A percentile compares a stretch with the other conserved stretches of the same genome.
phyloP scores from a whole-genome alignment of 2,797 vertebrate genomes.

The Rhinophrynus dorsalis region DNA sequence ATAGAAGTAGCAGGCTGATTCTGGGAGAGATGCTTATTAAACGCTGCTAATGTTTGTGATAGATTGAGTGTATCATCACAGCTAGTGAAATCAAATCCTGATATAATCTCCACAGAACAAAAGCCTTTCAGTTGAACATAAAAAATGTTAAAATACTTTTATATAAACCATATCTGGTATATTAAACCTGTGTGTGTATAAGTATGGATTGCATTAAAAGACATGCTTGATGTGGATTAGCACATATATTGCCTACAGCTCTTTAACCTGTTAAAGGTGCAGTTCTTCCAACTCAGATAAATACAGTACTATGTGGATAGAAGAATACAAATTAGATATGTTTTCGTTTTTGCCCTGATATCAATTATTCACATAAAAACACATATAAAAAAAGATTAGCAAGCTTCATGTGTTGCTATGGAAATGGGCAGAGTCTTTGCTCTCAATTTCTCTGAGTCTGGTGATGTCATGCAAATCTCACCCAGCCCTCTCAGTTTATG shows the following conservation, averaged over 20 bases:
- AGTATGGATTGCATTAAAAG: conserved; percentile 67
- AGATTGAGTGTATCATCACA: conserved; percentile 65
- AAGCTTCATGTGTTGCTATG: too few species aligned
- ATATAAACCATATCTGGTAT: conserved; percentile 68
- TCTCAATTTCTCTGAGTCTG: too few species aligned
- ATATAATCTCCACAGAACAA: conserved; percentile 70
- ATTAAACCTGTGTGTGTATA: conserved; percentile 64
- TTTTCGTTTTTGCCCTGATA: too few species aligned
- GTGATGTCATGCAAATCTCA: too few species aligned
- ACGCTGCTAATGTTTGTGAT: conserved; percentile 60
- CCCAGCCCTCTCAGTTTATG: too few species aligned
- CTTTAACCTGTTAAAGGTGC: too few species aligned
- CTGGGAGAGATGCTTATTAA: conserved; percentile 58
- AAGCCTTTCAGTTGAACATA: conserved; percentile 67
- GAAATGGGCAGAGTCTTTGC: too few species aligned
- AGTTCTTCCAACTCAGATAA: too few species aligned
- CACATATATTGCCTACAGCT: conserved; percentile 37
- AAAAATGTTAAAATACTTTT: conserved; percentile 56
- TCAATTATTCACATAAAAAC: too few species aligned
- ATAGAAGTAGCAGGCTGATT: conserved; percentile 25
- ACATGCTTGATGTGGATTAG: conserved; percentile 42
- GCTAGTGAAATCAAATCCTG: conserved; percentile 66
- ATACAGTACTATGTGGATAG: too few species aligned
- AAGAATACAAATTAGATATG: too few species aligned
- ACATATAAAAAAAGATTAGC: too few species aligned